phyloP scores from a whole-genome alignment of 2,797 vertebrate species.

The Myripristis jacobus region DNA sequence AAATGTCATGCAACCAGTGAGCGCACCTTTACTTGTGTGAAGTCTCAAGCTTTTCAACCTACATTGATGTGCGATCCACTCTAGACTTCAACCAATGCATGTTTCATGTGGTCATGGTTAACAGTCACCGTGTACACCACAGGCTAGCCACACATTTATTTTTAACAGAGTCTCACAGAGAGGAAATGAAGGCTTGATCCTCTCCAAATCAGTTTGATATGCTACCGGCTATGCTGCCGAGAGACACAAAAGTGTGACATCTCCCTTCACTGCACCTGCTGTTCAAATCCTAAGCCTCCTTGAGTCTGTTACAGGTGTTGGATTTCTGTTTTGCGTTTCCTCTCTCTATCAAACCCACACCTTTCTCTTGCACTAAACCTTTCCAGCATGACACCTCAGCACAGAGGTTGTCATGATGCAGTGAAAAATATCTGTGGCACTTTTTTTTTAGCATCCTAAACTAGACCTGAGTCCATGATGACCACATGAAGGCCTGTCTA shows the following conservation, averaged over 20 bases:
- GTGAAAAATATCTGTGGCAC: conserved; percentile 8
- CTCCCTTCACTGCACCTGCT: conserved; percentile 47
- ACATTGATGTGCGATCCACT: not conserved
- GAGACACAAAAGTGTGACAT: conserved; percentile 28
- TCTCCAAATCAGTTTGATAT: conserved; percentile 30
- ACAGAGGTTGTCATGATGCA: not conserved
- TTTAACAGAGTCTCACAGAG: conserved; percentile 17
- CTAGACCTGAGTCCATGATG: too few relatives aligned
- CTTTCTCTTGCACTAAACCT: not conserved
- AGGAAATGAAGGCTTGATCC: conserved; percentile 33
- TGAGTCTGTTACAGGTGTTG: conserved; percentile 23
- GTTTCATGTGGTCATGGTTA: not conserved
- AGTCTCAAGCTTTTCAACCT: not conserved
- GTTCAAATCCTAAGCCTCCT: conserved; percentile 27
- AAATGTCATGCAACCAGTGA: not conserved
- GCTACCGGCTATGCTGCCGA: conserved; percentile 12
- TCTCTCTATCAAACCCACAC: conserved; percentile 8
- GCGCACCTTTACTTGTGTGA: not conserved
- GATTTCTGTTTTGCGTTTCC: conserved; percentile 8
- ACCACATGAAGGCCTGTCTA: too few relatives aligned
- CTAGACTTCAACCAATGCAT: not conserved
- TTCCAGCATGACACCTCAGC: conserved; percentile 12
- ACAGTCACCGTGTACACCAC: not conserved
- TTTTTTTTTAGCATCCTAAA: not conserved
- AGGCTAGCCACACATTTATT: conserved; percentile 6